Evolutionary conservation across 2,113 vertebrate species (phyloP).

Genomic region (Gavialis gangeticus): DNA sequence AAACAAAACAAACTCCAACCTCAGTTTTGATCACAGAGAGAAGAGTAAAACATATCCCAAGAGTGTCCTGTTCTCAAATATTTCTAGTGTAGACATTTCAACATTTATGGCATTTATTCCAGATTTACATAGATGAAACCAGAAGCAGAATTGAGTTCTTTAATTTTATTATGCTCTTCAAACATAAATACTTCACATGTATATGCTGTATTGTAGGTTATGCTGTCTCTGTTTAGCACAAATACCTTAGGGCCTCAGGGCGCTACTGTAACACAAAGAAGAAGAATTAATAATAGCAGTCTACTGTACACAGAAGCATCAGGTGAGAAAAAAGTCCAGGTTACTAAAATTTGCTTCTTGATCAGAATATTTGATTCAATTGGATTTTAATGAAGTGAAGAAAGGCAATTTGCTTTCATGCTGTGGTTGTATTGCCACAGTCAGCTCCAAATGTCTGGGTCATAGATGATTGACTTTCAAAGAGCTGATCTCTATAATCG

Average conservation of each 20-base stretch:
- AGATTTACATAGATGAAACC: not conserved
- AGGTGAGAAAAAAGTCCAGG: not conserved
- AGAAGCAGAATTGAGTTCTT: not conserved
- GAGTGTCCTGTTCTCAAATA: accelerated
- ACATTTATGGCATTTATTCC: not conserved
- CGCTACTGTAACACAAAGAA: not conserved
- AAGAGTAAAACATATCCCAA: not conserved
- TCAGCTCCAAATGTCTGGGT: conserved; percentile 36
- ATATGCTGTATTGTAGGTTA: not conserved
- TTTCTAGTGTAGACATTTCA: not conserved
- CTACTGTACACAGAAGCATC: not conserved
- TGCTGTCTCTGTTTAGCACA: not conserved
- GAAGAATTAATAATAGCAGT: not conserved
- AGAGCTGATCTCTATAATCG: not conserved
- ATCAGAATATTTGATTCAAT: not conserved
- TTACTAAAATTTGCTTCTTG: not conserved
- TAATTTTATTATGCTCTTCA: not conserved
- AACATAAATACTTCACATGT: not conserved
- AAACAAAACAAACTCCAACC: no score
- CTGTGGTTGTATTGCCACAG: conserved; percentile 24
- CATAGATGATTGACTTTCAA: conserved; percentile 44
- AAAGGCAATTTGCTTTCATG: conserved; percentile 50
- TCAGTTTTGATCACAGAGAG: not conserved
- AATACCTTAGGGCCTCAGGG: not conserved
- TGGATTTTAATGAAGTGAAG: conserved; percentile 45